Base-by-base conservation (phyloP, 2,113 vertebrate species). In the Phalacrocorax pelagicus region DNA sequence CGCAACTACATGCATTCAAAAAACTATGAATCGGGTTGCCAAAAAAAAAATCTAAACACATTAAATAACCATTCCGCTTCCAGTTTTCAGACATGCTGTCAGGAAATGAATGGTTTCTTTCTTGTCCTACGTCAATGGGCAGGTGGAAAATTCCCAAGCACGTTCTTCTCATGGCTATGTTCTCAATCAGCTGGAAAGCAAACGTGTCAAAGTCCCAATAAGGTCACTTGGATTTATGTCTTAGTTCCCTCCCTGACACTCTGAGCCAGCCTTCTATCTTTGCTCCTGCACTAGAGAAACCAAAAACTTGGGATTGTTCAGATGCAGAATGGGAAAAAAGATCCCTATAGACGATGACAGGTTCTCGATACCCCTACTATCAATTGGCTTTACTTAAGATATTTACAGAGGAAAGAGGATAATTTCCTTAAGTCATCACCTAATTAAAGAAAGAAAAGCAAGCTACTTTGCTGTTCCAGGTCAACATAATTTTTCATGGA, bases 91-190 rank as follows among this genome's bases (percentile, higher is more conserved):
- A 94, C 74, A 65, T 29, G 66, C 58, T 88, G 66, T 91, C 83
- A 77, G 77, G 86, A 96, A 95, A 84, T 42, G 8, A 94, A 86
- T 66, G 46, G 72, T 63, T 97, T 88, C 78, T 90, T 90, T 94
- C 86, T 94, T 86, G 40, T 70, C 55, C 80, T 67, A 5, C 8
- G 5, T 94, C 91, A 96, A 91, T 19, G 32, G 69, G 81, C 93
- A 95, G 89, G 91, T 96, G 89, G 83, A 97, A 92, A 92, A 89
- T 86, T 92, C 86, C 69, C 83, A 95, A 84, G 86, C 83, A 96
- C 9, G 15, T 91, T 96, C 55, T 86, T 94, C 63, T 92, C 9
- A 2, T 63, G 83, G 89, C 63, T 92, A 69, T 81, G 67, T 63
- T 96, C 81, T 92, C 91, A 86, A 83, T 58, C 88, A 90, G 79